Evolutionary conservation across 2,888 invertebrate species (phyloP).

Genomic region (Gortyna flavago): DNA sequence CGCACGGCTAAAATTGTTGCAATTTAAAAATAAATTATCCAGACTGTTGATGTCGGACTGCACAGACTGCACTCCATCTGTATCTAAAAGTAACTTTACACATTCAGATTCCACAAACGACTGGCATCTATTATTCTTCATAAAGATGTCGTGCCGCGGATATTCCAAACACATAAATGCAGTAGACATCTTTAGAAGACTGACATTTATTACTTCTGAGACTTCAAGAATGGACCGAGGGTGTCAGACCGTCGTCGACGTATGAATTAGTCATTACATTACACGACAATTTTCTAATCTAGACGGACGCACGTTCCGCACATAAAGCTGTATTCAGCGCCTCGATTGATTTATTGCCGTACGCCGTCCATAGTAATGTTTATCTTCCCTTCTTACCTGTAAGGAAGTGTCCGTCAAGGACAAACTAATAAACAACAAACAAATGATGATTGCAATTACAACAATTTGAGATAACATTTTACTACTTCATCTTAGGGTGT

Average conservation of each 20-base stretch:
- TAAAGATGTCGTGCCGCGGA: background rate
- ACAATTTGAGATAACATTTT: slow-evolving; percentile 41
- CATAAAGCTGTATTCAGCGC: slow-evolving; percentile 80
- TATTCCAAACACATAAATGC: slow-evolving; percentile 20
- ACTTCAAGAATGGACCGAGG: slow-evolving; percentile 36
- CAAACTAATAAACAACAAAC: slow-evolving; percentile 47
- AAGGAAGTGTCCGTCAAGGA: slow-evolving; percentile 56
- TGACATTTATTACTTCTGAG: slow-evolving; percentile 41
- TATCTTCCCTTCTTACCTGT: slow-evolving; percentile 70
- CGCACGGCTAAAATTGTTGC: slow-evolving; percentile 12
- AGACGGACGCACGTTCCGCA: slow-evolving; percentile 77
- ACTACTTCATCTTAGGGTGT: background rate
- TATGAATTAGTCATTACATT: slow-evolving; percentile 65
- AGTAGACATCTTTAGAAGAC: slow-evolving; percentile 24
- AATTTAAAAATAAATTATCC: slow-evolving; percentile 30
- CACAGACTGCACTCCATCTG: slow-evolving; percentile 14
- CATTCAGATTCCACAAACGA: slow-evolving; percentile 9
- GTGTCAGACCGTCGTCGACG: slow-evolving; percentile 35
- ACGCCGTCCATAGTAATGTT: slow-evolving; percentile 83
- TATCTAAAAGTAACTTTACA: slow-evolving; percentile 11
- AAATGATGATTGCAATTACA: slow-evolving; percentile 24
- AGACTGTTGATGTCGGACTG: slow-evolving; percentile 6
- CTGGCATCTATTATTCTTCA: background rate
- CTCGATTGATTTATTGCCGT: slow-evolving; percentile 84
- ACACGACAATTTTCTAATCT: slow-evolving; percentile 67